Conservation (phyloP, 2,797 vertebrate genomes). For the Enteromius radiatus region DNA sequence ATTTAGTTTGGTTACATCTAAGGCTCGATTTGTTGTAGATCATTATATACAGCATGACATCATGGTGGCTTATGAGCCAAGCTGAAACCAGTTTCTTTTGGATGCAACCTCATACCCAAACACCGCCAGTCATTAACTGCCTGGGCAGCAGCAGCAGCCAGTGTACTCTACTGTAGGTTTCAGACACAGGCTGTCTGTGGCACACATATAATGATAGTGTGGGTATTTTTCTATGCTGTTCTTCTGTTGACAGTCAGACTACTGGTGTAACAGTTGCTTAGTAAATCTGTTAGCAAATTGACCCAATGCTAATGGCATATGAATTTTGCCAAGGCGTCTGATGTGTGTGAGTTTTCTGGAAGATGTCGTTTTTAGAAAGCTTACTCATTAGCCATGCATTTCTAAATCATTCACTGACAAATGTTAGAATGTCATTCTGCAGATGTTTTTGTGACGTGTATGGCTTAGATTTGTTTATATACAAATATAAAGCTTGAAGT, state of each 20-base stretch:
- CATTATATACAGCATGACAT: neutral
- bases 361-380: neutral
- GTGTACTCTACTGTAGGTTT: neutral
- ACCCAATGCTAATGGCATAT: neutral
- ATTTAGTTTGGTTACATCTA: neutral
- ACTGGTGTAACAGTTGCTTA: neutral
- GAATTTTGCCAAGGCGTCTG: neutral
- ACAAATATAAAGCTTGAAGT: neutral
- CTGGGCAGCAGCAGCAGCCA: neutral
- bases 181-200: neutral
- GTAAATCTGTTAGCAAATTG: conserved; percentile 15
- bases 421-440: neutral
- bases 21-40: neutral
- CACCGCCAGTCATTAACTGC: neutral
- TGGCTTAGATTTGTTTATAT: conserved; percentile 18
- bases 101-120: neutral
- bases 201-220: neutral
- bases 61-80: neutral
- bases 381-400: conserved; percentile 2
- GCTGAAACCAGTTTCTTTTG: conserved; percentile 5
- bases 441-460: conserved; percentile 19
- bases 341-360: neutral
- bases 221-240: conserved; percentile 5
- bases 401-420: neutral
- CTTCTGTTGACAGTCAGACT: neutral